Percentiles rank a stretch among this genome's conserved stretches.
phyloP scores from a whole-genome alignment of 2,797 vertebrate genomes.

The Megaceryle alcyon region DNA sequence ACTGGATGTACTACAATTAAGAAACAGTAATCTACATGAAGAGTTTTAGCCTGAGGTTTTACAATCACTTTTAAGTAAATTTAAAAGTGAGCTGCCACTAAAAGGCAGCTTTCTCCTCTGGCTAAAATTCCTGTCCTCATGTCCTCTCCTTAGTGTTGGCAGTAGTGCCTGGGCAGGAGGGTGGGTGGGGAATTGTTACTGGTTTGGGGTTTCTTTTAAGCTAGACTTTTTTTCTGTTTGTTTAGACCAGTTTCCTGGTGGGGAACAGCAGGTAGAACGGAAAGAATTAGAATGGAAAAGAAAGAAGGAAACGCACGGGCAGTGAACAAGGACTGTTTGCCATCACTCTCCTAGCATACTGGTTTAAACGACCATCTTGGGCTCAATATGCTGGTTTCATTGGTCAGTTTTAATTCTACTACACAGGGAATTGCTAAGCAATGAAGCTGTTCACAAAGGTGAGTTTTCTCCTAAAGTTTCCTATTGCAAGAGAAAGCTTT shows the following conservation, averaged over 20 bases:
- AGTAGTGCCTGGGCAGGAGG: not conserved
- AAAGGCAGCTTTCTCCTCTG: not conserved
- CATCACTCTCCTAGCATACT: not conserved
- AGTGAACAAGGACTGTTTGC: not conserved
- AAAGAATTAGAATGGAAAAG: not conserved
- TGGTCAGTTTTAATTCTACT: not conserved
- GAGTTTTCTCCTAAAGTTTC: not conserved
- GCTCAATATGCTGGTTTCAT: not conserved
- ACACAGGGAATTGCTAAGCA: not conserved
- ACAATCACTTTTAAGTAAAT: not conserved
- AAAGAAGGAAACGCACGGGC: not conserved
- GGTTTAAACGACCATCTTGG: rapidly evolving
- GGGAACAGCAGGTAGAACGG: not conserved
- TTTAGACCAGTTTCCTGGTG: not conserved
- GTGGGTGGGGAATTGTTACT: not conserved
- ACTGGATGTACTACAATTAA: not conserved
- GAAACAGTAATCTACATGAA: not conserved
- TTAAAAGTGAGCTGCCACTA: not conserved
- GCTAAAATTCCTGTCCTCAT: not conserved
- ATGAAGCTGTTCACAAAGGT: not conserved
- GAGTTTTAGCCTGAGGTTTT: slow-evolving; percentile 15
- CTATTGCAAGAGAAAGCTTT: not conserved
- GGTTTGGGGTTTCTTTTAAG: not conserved
- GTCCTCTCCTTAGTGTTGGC: not conserved
- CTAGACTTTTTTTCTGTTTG: not conserved